These are phyloP conservation scores for Drosophila tropicalis DNA, from an alignment of 1,140 invertebrate species.

Conservation along the genomic window DNA sequence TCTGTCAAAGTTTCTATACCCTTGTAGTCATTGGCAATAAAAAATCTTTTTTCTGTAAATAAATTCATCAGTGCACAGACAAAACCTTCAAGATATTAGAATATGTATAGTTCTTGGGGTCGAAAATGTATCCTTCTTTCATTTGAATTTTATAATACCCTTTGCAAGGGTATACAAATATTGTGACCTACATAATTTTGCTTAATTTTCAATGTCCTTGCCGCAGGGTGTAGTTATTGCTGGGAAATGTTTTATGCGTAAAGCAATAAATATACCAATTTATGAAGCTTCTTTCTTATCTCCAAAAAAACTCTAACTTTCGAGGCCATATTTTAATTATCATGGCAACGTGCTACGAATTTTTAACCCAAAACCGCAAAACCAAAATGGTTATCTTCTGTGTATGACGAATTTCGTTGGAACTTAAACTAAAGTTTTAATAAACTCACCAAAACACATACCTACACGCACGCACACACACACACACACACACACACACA, in stretches of 20 bases:
- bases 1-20: too few species aligned
- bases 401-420: neutral
- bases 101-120: too few species aligned
- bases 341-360: slow-evolving; percentile 40
- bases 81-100: too few species aligned
- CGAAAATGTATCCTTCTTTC: too few species aligned
- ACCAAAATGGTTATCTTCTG: neutral
- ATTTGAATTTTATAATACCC: too few species aligned
- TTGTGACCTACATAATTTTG: slow-evolving; percentile 11
- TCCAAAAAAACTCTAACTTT: too few species aligned
- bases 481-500: neutral
- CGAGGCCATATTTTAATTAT: slow-evolving; percentile 30
- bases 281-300: too few species aligned
- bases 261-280: neutral
- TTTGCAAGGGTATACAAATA: too few species aligned
- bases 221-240: neutral
- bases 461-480: too few species aligned
- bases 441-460: neutral
- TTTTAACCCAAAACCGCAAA: slow-evolving; percentile 8
- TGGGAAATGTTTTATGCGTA: neutral
- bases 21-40: too few species aligned
- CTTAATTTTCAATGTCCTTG: slow-evolving; percentile 1
- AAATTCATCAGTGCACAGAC: too few species aligned
- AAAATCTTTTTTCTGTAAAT: too few species aligned
- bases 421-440: neutral